Base-by-base conservation (phyloP, 2,113 vertebrate genomes). In the Hyperopisus bebe region DNA sequence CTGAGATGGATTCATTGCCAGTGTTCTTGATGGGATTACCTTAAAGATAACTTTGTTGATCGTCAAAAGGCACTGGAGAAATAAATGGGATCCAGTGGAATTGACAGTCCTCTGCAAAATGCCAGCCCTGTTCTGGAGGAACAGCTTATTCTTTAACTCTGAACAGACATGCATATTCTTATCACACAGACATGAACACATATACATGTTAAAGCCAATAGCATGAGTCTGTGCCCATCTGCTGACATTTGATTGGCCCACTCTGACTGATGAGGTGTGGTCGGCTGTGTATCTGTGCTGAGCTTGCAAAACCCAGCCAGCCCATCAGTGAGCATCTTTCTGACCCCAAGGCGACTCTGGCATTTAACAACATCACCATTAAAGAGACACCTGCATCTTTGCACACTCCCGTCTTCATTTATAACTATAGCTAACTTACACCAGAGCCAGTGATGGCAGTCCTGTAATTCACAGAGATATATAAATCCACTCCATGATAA, bases 41-140 rank as follows among this genome's bases (percentile, higher is more conserved):
- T 27, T 27, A 31, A 87, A 88, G 35, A 9, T 39, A 15, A 17
- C 39, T 55, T 53, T 62, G 44, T 58, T 15, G 19, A 77, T 21
- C 74, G 5, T n/a, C n/a, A 50, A 88, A 77, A 46, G 50, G 42
- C n/a, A 66, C 13, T 4, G 13, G 31, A 47, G 77, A 90, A 13
- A 83, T 39, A 70, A 48, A 66, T 44, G 87, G 35, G 35, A 66
- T 88, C 86, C 86, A 90, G 39, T 35, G 47, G 66, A 50, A 77
- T 27, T 58, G 62, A 5, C 55, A 46, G 55, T 74, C 58, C 46
- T 51, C 24, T 50, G 84, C n/a, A 70, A 70, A 87, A 77, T 48
- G 47, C n/a, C 17, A 51, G 21, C 3, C n/a, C 27, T 55, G 31
- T 55, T 39, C 47, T 27, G 35, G 27, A 39, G 5, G 24, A 35